Conservation (phyloP, 1,140 invertebrate genomes). For the Megalonaias nervosa region DNA sequence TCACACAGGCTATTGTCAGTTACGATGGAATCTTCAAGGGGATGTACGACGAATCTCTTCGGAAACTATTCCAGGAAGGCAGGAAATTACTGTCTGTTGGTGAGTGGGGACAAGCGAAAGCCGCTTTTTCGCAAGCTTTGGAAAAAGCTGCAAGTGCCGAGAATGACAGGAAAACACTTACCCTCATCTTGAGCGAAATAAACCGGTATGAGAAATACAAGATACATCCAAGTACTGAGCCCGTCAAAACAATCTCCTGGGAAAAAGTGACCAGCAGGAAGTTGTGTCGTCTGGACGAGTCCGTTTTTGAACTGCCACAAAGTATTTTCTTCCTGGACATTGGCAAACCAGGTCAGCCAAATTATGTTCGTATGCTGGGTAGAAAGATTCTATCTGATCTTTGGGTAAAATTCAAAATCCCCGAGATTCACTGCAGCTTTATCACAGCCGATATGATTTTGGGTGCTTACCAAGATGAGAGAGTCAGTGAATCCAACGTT, state of each 20-base stretch:
- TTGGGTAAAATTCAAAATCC: constrained; percentile 43
- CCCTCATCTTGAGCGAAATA: constrained; percentile 37
- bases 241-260: constrained; percentile 20
- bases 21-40: constrained; percentile 56
- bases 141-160: background rate
- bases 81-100: constrained; percentile 30
- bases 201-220: constrained; percentile 29
- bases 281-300: constrained; percentile 31
- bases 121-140: constrained; percentile 27
- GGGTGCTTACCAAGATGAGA: constrained; percentile 41
- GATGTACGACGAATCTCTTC: constrained; percentile 35
- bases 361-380: constrained; percentile 27
- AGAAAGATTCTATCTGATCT: constrained; percentile 43
- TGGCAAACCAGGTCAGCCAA: constrained; percentile 15
- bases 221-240: constrained; percentile 11
- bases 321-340: constrained; percentile 45
- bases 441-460: constrained; percentile 49
- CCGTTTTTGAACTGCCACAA: constrained; percentile 35
- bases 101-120: constrained; percentile 23
- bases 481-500: constrained; percentile 39
- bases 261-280: constrained; percentile 16
- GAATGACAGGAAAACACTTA: constrained; percentile 35
- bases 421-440: constrained; percentile 50
- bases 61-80: constrained; percentile 31
- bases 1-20: constrained; percentile 39